These are phyloP conservation scores for Metaphire vulgaris DNA, from an alignment of 1,140 invertebrate species.

Conservation along the genomic window DNA sequence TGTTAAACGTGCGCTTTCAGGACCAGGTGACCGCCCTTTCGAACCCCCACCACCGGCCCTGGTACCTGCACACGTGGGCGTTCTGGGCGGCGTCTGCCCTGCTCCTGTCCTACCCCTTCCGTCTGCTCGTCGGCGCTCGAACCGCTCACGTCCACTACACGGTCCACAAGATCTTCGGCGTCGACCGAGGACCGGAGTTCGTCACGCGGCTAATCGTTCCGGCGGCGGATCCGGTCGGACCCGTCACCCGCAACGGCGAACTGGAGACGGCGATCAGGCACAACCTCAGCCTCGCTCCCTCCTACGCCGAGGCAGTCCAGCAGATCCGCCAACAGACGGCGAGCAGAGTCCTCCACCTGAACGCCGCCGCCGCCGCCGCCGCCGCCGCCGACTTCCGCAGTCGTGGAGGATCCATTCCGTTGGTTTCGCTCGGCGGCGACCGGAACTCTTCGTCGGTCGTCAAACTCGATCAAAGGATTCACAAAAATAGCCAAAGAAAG, in stretches of 20 bases:
- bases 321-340: not conserved
- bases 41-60: constrained; percentile 60
- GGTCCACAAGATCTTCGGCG: constrained; percentile 56
- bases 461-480: not conserved
- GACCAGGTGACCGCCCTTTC: constrained; percentile 65
- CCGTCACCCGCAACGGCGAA: not conserved
- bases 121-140: constrained; percentile 74
- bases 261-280: not conserved
- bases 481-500: no score
- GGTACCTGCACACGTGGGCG: constrained; percentile 57
- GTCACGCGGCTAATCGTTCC: not conserved
- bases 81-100: constrained; percentile 70
- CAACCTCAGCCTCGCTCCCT: not conserved
- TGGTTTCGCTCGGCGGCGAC: not conserved
- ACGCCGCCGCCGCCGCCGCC: no score
- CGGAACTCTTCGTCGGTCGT: not conserved
- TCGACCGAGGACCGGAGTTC: not conserved
- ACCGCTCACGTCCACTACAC: constrained; percentile 74
- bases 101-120: constrained; percentile 73
- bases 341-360: no score
- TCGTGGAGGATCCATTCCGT: not conserved
- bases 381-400: not conserved
- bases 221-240: not conserved
- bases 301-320: not conserved
- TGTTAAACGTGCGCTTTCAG: constrained; percentile 61